Conservation (phyloP, 2,797 vertebrate species). For the Poecilia velifera region DNA sequence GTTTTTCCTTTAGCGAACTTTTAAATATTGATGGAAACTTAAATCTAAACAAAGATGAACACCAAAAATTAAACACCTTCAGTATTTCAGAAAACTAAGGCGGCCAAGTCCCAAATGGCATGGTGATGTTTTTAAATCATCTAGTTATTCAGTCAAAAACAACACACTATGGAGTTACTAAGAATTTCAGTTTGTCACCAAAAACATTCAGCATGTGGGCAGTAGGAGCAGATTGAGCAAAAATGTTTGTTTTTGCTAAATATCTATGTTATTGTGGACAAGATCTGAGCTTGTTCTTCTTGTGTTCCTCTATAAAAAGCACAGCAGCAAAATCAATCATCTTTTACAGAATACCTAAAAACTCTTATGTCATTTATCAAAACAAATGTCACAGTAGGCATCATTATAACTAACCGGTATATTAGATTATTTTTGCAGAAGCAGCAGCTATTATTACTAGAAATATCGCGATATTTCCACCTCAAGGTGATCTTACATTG, state of each 20-base stretch:
- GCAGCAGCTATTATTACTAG: background rate
- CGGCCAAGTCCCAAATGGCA: background rate
- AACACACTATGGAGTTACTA: background rate
- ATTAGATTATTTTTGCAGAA: background rate
- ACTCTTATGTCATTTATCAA: background rate
- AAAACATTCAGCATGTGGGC: background rate
- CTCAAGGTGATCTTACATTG: background rate
- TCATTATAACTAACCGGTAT: background rate
- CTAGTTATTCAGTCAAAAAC: background rate
- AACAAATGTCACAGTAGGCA: background rate
- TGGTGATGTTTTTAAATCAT: background rate
- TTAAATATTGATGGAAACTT: background rate
- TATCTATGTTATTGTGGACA: background rate
- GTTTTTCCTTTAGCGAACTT: background rate
- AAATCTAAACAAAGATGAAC: background rate
- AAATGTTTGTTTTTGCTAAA: background rate
- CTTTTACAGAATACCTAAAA: background rate
- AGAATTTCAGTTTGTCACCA: background rate
- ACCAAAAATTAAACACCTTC: background rate
- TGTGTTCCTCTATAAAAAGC: background rate
- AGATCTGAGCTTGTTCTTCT: background rate
- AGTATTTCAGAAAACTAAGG: background rate
- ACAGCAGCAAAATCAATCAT: background rate
- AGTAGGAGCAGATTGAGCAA: background rate
- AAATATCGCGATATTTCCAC: background rate